These are phyloP conservation scores for Sycophila texana DNA, from an alignment of 2,888 invertebrate genomes.

Conservation along the genomic window DNA sequence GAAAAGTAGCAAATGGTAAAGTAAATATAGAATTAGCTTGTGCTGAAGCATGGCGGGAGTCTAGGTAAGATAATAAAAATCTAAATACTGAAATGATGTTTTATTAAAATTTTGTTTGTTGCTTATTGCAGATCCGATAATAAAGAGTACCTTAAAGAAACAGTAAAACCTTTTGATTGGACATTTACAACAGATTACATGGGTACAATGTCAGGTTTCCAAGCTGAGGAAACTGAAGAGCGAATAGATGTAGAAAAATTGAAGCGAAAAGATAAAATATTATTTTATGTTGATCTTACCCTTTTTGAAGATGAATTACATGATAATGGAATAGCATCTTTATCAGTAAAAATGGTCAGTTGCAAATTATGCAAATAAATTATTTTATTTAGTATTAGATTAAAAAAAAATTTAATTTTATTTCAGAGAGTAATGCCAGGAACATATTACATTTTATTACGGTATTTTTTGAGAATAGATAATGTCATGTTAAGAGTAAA, in stretches of 20 bases:
- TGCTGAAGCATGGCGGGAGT: slow-evolving; percentile 93
- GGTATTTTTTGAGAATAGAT: slow-evolving; percentile 96
- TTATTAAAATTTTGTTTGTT: slow-evolving; percentile 8
- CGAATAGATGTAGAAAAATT: slow-evolving; percentile 91
- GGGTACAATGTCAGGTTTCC: slow-evolving; percentile 84
- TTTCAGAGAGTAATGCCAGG: slow-evolving; percentile 95
- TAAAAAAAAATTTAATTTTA: slow-evolving; percentile 23
- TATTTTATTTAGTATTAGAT: slow-evolving; percentile 11
- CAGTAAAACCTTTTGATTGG: slow-evolving; percentile 96
- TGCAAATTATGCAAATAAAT: background rate
- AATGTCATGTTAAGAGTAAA: slow-evolving; percentile 91
- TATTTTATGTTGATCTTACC: slow-evolving; percentile 95
- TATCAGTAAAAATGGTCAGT: slow-evolving; percentile 94
- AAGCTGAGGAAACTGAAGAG: slow-evolving; percentile 82
- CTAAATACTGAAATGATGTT: background rate
- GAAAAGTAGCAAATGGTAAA: slow-evolving; percentile 84
- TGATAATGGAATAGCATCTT: slow-evolving; percentile 95
- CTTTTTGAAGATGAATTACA: slow-evolving; percentile 99
- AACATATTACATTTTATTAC: slow-evolving; percentile 91
- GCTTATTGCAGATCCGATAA: slow-evolving; percentile 79
- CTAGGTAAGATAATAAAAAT: slow-evolving; percentile 80
- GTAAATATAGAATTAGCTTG: slow-evolving; percentile 90
- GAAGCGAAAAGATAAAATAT: slow-evolving; percentile 91
- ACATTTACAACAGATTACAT: slow-evolving; percentile 95
- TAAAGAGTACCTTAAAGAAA: slow-evolving; percentile 80